These are phyloP conservation scores for Scophthalmus maximus DNA, from an alignment of 2,113 vertebrate genomes.

Conservation along the genomic window DNA sequence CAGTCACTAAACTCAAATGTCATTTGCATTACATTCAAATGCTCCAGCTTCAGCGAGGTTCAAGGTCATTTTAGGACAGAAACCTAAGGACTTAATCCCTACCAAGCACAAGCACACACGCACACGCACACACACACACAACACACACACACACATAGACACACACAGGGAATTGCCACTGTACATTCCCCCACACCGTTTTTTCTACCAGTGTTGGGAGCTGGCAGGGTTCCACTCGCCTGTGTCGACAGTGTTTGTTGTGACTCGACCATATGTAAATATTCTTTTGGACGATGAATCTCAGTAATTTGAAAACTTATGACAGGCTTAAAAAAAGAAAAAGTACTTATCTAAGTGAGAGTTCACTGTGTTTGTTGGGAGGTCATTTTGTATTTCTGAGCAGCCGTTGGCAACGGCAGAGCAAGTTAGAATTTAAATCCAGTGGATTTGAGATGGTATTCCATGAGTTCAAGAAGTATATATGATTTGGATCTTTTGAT, in stretches of 20 bases:
- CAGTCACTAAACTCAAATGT: conserved; percentile 1
- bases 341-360: conserved; percentile 41
- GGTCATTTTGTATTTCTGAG: conserved; percentile 55
- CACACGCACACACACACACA: conserved; percentile 4
- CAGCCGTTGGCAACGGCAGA: conserved; percentile 26
- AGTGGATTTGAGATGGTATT: conserved; percentile 75
- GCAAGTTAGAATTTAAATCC: conserved; percentile 71
- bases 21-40: conserved; percentile 17
- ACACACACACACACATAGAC: conserved; percentile 3
- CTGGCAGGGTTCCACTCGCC: background rate
- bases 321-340: conserved; percentile 35
- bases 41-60: background rate
- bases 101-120: no score
- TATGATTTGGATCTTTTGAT: conserved; percentile 53
- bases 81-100: background rate
- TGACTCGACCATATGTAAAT: conserved; percentile 59
- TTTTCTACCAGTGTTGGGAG: conserved; percentile 21
- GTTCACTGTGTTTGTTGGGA: conserved; percentile 54
- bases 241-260: conserved; percentile 53
- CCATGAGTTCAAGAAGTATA: conserved; percentile 29
- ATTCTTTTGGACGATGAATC: conserved; percentile 32
- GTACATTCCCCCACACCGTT: conserved; percentile 2
- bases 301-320: background rate
- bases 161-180: conserved; percentile 6
- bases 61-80: conserved; percentile 11